Base-by-base conservation (phyloP, 1,140 invertebrate species). In the Chlorops oryzae region DNA sequence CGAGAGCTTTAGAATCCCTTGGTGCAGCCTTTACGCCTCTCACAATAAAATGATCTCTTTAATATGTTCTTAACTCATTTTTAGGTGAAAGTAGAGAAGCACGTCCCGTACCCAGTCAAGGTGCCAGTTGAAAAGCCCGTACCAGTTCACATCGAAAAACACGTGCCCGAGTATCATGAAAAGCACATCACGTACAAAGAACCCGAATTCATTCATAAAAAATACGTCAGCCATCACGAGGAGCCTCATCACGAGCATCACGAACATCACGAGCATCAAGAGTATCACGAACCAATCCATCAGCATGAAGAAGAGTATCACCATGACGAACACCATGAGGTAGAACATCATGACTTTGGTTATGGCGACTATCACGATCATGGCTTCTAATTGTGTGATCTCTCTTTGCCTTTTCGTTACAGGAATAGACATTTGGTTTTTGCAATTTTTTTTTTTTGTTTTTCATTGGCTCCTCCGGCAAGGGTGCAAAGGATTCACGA, bases 11-110 rank as follows among this genome's bases (percentile, higher is more conserved):
- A n/a, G n/a, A n/a, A n/a, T n/a, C n/a, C n/a, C n/a, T n/a, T n/a
- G n/a, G n/a, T n/a, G n/a, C n/a, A n/a, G n/a, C n/a, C n/a, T n/a
- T n/a, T n/a, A n/a, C n/a, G n/a, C n/a, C n/a, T n/a, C n/a, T n/a
- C n/a, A n/a, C n/a, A n/a, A n/a, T 51, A 46, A 56, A 52, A 51
- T 64, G 21, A 74, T 75, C 0, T 54, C 62, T n/a, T n/a, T n/a
- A n/a, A n/a, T n/a, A n/a, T n/a, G n/a, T n/a, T n/a, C n/a, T n/a
- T n/a, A n/a, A n/a, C n/a, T n/a, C n/a, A n/a, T n/a, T n/a, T n/a
- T n/a, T n/a, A n/a, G n/a, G n/a, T n/a, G 3, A 76, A 78, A 37
- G 73, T 81, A 2, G 79, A 79, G 54, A 79, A 78, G 56, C 76
- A 76, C 34, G 75, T 79, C 27, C 79, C 78, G 20, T 79, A 78